phyloP scores from a whole-genome alignment of 2,113 vertebrate genomes.

The Pelvicachromis taeniatus region DNA sequence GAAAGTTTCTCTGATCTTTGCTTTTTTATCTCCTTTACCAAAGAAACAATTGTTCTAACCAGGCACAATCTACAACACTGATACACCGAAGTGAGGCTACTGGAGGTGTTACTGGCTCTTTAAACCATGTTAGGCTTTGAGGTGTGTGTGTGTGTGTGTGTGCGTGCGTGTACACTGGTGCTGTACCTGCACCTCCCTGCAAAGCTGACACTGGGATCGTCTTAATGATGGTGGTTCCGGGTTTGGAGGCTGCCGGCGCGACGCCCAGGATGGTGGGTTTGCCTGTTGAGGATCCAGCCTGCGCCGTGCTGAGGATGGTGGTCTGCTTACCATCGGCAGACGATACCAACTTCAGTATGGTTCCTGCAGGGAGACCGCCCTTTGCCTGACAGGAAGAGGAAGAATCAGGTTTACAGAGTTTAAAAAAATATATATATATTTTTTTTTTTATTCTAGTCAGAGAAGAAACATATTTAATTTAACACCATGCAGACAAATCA shows the following conservation, averaged over 20 bases:
- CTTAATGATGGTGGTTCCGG: constrained; percentile 84
- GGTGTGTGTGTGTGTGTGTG: not conserved
- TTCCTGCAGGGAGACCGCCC: constrained; percentile 80
- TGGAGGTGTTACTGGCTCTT: not conserved
- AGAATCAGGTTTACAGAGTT: not conserved
- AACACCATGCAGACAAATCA: not conserved
- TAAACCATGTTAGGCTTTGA: not conserved
- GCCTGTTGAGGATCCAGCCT: constrained; percentile 71
- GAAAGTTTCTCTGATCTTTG: not conserved
- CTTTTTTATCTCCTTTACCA: not conserved
- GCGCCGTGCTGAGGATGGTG: constrained; percentile 79
- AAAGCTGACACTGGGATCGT: constrained; percentile 87
- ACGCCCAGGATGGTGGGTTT: constrained; percentile 82
- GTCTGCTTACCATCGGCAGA: constrained; percentile 85
- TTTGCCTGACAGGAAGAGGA: constrained; percentile 67
- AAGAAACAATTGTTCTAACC: not conserved
- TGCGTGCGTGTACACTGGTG: not conserved
- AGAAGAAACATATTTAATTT: not conserved
- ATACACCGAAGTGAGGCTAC: not conserved
- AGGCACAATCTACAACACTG: not conserved
- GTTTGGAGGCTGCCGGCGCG: constrained; percentile 73
- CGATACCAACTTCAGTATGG: constrained; percentile 84
- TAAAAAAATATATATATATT: too few species aligned
- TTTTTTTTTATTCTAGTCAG: not conserved
- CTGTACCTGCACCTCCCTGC: constrained; percentile 77